Evolutionary conservation across 2,797 vertebrate genomes (phyloP).

Genomic region (Enteromius afrohamiltoni): DNA sequence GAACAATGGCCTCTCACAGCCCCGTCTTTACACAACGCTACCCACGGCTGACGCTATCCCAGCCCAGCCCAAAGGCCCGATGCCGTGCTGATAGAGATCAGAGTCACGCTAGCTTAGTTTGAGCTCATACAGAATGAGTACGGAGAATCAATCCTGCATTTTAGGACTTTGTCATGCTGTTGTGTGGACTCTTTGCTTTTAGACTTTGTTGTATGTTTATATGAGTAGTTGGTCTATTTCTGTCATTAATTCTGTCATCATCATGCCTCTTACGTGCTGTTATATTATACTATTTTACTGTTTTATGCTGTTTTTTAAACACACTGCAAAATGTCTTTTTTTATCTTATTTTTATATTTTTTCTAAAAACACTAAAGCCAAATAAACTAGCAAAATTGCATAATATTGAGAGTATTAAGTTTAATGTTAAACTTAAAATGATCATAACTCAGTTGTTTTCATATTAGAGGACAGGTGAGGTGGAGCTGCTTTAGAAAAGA

Average conservation of each 20-base stretch:
- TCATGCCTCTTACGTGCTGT: constrained; percentile 4
- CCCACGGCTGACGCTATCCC: constrained; percentile 40
- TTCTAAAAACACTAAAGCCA: not conserved
- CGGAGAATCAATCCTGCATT: constrained; percentile 41
- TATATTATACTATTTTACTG: no score
- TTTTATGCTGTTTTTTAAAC: not conserved
- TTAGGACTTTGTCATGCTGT: constrained; percentile 21
- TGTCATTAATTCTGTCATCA: not conserved
- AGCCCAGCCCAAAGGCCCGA: constrained; percentile 24
- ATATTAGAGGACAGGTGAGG: no score
- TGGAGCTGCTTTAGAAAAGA: no score
- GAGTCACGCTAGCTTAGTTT: constrained; percentile 44
- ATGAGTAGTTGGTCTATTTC: constrained; percentile 2
- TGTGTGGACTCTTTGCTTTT: constrained; percentile 2
- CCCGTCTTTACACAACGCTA: constrained; percentile 55
- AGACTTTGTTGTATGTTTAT: not conserved
- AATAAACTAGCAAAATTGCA: not conserved
- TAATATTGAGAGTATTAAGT: not conserved
- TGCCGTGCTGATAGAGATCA: constrained; percentile 33
- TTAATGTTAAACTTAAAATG: no score
- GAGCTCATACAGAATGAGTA: constrained; percentile 36
- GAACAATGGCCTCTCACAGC: constrained; percentile 66
- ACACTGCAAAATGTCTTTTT: not conserved
- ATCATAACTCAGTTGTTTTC: no score
- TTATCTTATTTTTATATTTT: not conserved